Conservation (phyloP, 2,113 vertebrate species). For the Actinemys pallida region DNA sequence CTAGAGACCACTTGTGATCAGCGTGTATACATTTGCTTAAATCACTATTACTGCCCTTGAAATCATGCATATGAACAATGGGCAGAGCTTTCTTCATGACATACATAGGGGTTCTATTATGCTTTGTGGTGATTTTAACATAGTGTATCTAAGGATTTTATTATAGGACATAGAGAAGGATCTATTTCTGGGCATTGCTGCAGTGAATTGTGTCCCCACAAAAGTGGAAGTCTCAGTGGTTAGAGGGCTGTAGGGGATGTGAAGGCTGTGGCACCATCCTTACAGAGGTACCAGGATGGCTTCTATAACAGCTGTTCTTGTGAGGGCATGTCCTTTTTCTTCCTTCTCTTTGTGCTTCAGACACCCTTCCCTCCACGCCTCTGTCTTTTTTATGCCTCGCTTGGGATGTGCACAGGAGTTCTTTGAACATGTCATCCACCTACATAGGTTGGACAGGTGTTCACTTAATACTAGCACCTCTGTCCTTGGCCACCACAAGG, state of each 20-base stretch:
- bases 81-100: not conserved
- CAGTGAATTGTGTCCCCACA: fast-evolving
- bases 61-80: not conserved
- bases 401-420: not conserved
- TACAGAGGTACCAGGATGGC: not conserved
- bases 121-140: not conserved
- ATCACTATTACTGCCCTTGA: not conserved
- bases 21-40: not conserved
- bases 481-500: not conserved
- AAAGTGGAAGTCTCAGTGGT: not conserved
- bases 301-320: not conserved
- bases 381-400: not conserved
- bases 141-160: not conserved
- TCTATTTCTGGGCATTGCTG: not conserved
- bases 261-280: too few species aligned
- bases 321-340: not conserved
- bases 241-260: not conserved
- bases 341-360: not conserved
- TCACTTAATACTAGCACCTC: not conserved
- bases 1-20: not conserved
- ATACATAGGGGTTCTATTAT: slow-evolving; percentile 3
- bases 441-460: not conserved
- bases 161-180: not conserved
- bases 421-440: not conserved
- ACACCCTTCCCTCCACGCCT: not conserved